Percentiles rank a stretch among this genome's conserved stretches.
phyloP scores from a whole-genome alignment of 1,140 invertebrate species.

The Globodera rostochiensis region DNA sequence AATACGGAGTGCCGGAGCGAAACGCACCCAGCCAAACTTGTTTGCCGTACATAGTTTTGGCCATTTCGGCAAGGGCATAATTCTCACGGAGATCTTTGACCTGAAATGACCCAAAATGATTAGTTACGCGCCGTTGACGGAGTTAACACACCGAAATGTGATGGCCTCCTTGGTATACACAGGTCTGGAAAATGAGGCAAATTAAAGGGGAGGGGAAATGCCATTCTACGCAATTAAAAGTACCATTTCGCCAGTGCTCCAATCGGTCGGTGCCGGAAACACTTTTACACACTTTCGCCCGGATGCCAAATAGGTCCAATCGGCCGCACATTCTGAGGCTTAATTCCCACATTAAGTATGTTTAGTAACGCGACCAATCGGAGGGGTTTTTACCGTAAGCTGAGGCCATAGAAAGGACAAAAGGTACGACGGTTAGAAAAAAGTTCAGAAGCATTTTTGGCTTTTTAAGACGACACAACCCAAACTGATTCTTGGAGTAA shows the following conservation, averaged over 20 bases:
- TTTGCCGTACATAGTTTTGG: slow-evolving; percentile 40
- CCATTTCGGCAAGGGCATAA: slow-evolving; percentile 26
- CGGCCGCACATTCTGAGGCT: background rate
- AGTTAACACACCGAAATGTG: background rate
- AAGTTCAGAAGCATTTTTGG: background rate
- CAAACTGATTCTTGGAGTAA: background rate
- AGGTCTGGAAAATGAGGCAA: background rate
- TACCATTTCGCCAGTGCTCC: background rate
- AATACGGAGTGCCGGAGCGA: slow-evolving; percentile 48
- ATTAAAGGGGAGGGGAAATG: background rate
- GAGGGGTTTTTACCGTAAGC: background rate
- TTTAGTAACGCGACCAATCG: background rate
- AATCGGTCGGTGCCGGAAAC: background rate
- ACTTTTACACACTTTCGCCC: background rate
- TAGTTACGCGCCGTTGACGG: background rate
- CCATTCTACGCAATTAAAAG: background rate
- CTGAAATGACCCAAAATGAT: background rate
- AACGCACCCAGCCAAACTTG: slow-evolving; percentile 50
- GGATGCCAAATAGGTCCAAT: background rate
- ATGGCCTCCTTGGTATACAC: background rate
- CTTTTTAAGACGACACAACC: background rate
- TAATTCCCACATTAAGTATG: background rate
- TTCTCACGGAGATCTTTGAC: slow-evolving; percentile 34
- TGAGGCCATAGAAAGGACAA: background rate
- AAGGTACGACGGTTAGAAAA: background rate